These are phyloP conservation scores for Eptatretus burgeri DNA, from an alignment of 2,113 vertebrate species.

Conservation along the genomic window DNA sequence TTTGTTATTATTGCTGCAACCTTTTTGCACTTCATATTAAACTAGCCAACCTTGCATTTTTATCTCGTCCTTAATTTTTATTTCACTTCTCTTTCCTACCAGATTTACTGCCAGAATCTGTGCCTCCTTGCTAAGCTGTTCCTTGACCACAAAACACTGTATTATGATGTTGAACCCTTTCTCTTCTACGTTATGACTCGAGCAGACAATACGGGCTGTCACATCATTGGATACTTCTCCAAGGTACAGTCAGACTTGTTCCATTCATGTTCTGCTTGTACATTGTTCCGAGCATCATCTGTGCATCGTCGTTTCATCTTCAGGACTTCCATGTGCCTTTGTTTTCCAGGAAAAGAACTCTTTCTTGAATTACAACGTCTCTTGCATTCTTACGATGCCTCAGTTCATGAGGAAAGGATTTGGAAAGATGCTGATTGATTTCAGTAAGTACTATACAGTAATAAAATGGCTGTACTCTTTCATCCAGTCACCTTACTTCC, in stretches of 20 bases:
- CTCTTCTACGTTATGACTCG: slow-evolving; percentile 98
- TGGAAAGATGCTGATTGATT: slow-evolving; percentile 97
- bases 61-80: not conserved
- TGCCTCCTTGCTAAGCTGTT: slow-evolving; percentile 93
- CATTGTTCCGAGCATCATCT: not conserved
- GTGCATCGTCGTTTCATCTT: not conserved
- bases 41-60: not conserved
- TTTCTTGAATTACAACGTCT: slow-evolving; percentile 96
- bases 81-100: slow-evolving; percentile 4
- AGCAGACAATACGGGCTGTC: slow-evolving; percentile 88
- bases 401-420: slow-evolving; percentile 96
- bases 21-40: too few relatives aligned
- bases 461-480: too few relatives aligned
- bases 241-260: slow-evolving; percentile 23
- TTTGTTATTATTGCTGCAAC: too few relatives aligned
- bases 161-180: slow-evolving; percentile 94
- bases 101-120: slow-evolving; percentile 97
- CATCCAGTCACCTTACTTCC: too few relatives aligned
- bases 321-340: slow-evolving; percentile 5
- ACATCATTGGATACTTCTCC: slow-evolving; percentile 92
- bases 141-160: slow-evolving; percentile 90
- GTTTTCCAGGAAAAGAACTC: slow-evolving; percentile 74
- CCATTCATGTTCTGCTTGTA: not conserved
- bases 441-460: slow-evolving; percentile 46
- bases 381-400: slow-evolving; percentile 94